These are phyloP conservation scores for Scaptomyza graminum DNA, from an alignment of 1,140 invertebrate species.

Conservation along the genomic window DNA sequence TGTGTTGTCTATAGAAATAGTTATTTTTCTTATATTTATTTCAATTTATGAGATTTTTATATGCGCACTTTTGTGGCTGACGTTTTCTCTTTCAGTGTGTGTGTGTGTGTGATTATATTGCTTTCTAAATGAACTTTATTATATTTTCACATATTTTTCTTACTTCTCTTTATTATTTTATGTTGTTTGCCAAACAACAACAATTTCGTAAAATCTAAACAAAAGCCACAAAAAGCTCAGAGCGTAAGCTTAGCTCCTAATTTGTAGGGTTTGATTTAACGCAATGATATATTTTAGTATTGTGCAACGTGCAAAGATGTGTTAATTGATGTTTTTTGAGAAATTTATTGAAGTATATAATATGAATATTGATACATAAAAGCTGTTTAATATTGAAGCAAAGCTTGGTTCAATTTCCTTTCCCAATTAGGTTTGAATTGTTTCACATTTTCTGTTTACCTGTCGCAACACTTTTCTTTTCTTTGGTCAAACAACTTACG, in stretches of 20 bases:
- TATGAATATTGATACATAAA: too few species aligned
- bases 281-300: too few species aligned
- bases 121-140: conserved; percentile 52
- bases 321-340: too few species aligned
- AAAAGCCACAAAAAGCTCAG: neutral
- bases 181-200: neutral
- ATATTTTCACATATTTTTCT: neutral
- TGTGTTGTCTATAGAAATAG: conserved; percentile 52
- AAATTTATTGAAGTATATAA: too few species aligned
- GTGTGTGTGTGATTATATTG: conserved; percentile 40
- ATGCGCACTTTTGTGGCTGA: conserved; percentile 70
- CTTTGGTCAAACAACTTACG: neutral
- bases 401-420: too few species aligned
- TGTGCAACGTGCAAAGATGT: too few species aligned
- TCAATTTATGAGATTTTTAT: conserved; percentile 80
- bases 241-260: neutral
- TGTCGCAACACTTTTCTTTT: too few species aligned
- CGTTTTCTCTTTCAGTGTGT: conserved; percentile 1
- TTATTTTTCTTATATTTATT: conserved; percentile 82
- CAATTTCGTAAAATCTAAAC: neutral
- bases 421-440: too few species aligned
- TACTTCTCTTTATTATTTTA: neutral
- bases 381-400: too few species aligned
- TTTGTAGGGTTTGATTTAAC: neutral
- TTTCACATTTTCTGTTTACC: too few species aligned